Base-by-base conservation (phyloP, 2,888 invertebrate genomes). In the Tanypteryx hageni region DNA sequence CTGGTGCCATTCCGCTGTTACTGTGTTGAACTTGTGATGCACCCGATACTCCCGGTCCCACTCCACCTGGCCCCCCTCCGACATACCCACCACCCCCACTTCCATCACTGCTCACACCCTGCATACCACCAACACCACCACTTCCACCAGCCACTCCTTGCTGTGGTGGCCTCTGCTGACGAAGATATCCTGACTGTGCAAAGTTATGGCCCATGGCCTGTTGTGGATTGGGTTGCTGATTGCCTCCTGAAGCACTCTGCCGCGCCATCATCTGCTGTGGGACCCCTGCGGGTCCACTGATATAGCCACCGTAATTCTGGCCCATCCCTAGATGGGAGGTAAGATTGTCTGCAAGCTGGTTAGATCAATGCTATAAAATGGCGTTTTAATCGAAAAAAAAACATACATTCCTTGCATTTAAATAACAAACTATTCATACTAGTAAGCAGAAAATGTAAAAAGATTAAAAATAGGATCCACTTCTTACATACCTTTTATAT, bases 251-350 rank as follows among this genome's bases (percentile, higher is more conserved):
- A 64, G 89, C 64, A 44, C 44, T 64, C 84, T 96, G 96, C 10
- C 96, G 95, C 61, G 95, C 95, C 92, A 94, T 94, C 93, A 94
- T 94, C 93, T 95, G 95, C 93, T 95, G 95, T 92, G 94, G 96
- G 93, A 94, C 94, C 58, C 95, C 94, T 95, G 95, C 95, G 94
- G 97, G 97, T 93, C 96, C 96, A 92, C 86, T 97, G 95, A 94
- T 95, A 94, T 96, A 97, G 93, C 96, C 96, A 83, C 96, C 96
- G 94, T 97, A 97, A 94, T 96, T 96, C 95, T 97, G 97, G 94
- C 95, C 96, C 95, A 96, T 96, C 59, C 96, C 96, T 94, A 92
- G 56, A 14, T 89, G 89, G 44, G 89, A 89, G 0, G 22, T 27
- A 0, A 89, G 89, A 64, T 61, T 68, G 4, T 89, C 89, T 89